A percentile compares a stretch with the other conserved stretches of the same genome.
Evolutionary conservation across 2,797 vertebrate genomes (phyloP).

Genomic region (Aplochiton taeniatus): DNA sequence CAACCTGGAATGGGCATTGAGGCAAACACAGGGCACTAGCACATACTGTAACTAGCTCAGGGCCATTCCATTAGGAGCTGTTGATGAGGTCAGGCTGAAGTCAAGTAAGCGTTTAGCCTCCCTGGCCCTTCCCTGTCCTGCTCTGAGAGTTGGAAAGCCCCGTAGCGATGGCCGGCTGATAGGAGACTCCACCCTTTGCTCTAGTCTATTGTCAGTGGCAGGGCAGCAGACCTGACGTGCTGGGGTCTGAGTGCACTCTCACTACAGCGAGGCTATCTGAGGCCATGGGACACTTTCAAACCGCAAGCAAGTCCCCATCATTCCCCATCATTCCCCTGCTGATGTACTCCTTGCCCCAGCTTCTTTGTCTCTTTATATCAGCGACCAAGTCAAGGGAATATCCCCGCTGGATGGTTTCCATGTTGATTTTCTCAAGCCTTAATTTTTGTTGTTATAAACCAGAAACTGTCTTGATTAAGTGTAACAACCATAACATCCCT

Average conservation of each 20-base stretch:
- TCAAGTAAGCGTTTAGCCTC: constrained; percentile 17
- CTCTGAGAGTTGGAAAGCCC: constrained; percentile 53
- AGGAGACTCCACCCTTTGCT: constrained; percentile 51
- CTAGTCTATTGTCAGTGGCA: constrained; percentile 43
- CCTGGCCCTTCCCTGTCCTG: constrained; percentile 12
- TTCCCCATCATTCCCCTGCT: constrained; percentile 45
- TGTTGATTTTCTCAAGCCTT: too few relatives aligned
- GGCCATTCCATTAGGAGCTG: constrained; percentile 10
- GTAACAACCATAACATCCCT: constrained; percentile 12
- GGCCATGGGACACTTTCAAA: constrained; percentile 50
- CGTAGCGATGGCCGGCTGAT: constrained; percentile 25
- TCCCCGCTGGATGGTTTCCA: constrained; percentile 29
- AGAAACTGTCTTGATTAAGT: constrained; percentile 30
- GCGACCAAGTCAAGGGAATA: constrained; percentile 39
- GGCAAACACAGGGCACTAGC: constrained; percentile 24
- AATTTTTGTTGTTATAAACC: constrained; percentile 32
- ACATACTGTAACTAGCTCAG: constrained; percentile 18
- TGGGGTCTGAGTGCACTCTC: constrained; percentile 28
- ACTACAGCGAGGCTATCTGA: constrained; percentile 56
- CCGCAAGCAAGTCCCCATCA: constrained; percentile 51
- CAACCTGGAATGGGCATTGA: constrained; percentile 36
- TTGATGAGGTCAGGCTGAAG: constrained; percentile 33
- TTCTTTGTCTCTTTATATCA: constrained; percentile 38
- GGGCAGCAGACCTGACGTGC: constrained; percentile 13
- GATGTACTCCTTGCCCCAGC: constrained; percentile 7